Evolutionary conservation across 2,797 vertebrate species (phyloP).

Genomic region (Channallabes apus): DNA sequence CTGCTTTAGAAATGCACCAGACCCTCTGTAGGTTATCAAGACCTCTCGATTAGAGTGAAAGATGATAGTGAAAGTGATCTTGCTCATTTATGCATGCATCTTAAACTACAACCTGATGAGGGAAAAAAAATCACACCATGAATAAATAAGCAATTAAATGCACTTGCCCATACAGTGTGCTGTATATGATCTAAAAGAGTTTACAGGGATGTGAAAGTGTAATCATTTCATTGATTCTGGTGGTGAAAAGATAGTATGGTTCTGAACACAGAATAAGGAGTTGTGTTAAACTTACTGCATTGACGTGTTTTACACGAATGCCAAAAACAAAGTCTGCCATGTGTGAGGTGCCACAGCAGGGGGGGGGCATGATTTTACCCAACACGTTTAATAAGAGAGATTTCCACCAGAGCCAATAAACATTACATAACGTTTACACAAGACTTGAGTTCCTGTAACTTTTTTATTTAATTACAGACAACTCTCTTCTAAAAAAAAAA

Average conservation of each 20-base stretch:
- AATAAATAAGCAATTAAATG: not conserved
- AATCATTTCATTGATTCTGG: not conserved
- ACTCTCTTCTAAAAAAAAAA: not conserved
- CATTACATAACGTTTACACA: slow-evolving; percentile 51
- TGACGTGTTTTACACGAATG: not conserved
- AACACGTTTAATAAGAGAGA: not conserved
- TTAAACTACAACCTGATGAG: not conserved
- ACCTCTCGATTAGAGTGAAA: slow-evolving; percentile 68
- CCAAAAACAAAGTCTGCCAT: slow-evolving; percentile 12
- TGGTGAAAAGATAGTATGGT: slow-evolving; percentile 2
- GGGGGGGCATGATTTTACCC: not conserved
- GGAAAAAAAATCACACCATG: slow-evolving; percentile 8
- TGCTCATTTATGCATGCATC: slow-evolving; percentile 5
- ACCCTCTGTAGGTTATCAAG: slow-evolving; percentile 5
- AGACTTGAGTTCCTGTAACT: slow-evolving; percentile 4
- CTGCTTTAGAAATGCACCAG: slow-evolving; percentile 1
- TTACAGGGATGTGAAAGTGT: not conserved
- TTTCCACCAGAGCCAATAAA: slow-evolving; percentile 27
- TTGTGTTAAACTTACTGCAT: slow-evolving; percentile 11
- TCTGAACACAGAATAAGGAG: not conserved
- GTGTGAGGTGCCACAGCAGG: slow-evolving; percentile 21
- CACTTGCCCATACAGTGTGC: not conserved
- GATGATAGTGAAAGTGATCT: slow-evolving; percentile 1
- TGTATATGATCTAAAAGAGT: not conserved
- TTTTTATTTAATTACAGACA: not conserved